Percentiles rank a stretch among this genome's conserved stretches.
Evolutionary conservation across 2,888 invertebrate genomes (phyloP).

Genomic region (Cephus rjabovi): DNA sequence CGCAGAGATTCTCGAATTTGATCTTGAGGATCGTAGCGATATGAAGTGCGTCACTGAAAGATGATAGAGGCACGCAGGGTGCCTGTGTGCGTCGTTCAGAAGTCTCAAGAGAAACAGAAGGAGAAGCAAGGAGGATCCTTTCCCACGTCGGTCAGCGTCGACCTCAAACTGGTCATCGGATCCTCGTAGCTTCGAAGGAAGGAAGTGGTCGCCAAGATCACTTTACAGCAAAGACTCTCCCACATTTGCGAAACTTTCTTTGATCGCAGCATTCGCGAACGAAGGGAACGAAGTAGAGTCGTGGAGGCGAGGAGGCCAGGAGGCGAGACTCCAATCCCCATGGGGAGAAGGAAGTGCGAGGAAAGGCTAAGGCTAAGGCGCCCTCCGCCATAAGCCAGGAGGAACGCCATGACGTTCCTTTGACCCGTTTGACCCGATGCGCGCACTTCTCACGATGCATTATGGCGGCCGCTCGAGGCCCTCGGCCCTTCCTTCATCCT

Average conservation of each 20-base stretch:
- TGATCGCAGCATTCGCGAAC: too few relatives aligned
- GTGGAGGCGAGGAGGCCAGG: too few relatives aligned
- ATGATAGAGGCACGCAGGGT: neutral
- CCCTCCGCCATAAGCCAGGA: slow-evolving; percentile 52
- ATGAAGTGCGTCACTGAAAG: too few relatives aligned
- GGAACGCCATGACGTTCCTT: slow-evolving; percentile 62
- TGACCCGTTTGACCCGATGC: slow-evolving; percentile 64
- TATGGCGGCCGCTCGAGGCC: slow-evolving; percentile 58
- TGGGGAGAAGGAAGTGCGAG: neutral
- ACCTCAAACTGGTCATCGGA: slow-evolving; percentile 66
- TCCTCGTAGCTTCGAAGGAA: slow-evolving; percentile 56
- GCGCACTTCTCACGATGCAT: slow-evolving; percentile 64
- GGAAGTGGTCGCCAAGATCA: slow-evolving; percentile 65
- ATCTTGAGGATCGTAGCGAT: too few relatives aligned
- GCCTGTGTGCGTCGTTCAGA: neutral
- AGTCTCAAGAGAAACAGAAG: neutral
- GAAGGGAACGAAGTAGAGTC: too few relatives aligned
- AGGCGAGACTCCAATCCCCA: neutral
- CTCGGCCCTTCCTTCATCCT: slow-evolving; percentile 61
- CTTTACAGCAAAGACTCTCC: slow-evolving; percentile 56
- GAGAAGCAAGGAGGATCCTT: slow-evolving; percentile 47
- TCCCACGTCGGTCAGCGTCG: slow-evolving; percentile 65
- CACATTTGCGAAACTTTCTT: slow-evolving; percentile 51
- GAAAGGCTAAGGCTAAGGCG: slow-evolving; percentile 25
- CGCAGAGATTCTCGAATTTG: too few relatives aligned